Base-by-base conservation (phyloP, 2,888 invertebrate species). In the Dicycla oo region DNA sequence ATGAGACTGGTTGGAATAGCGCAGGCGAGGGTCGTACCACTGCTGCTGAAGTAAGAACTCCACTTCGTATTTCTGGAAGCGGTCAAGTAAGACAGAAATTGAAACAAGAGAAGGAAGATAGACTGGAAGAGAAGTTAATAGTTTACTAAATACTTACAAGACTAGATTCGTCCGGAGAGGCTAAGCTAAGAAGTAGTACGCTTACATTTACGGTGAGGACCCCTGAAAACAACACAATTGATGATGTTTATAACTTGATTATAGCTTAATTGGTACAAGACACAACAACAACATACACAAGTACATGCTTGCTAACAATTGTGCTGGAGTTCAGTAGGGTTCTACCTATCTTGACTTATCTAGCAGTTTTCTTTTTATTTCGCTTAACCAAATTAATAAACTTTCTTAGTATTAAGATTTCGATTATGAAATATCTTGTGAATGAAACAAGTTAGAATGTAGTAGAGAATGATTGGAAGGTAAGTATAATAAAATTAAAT, bases 121-220 rank as follows among this genome's bases (percentile, higher is more conserved):
- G n/a, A 11, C 20, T 68, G 57, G 75, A 67, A 78, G 18, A 30
- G 56, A 73, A 69, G 69, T 10, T 15, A 18, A 4, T 65, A 53
- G 73, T 60, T 75, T 53, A 80, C 26, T 72, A 80, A 80, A 81
- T 87, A 97, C 98, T 98, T 97, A 99, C 99, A 97, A 99, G 97
- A 97, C 99, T 99, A 92, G 99, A 99, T 96, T 99, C 99, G 96
- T 99, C 99, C 86, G 99, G 99, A 88, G 99, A 99, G 89, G 99
- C 98, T 96, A 99, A 97, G 96, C 98, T 99, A 93, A 99, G 97
- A 91, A 99, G 97, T 94, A 99, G 97, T 88, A 99, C 99, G 96
- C 98, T 99, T 94, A 99, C 98, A 96, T 99, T 99, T 87, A 99
- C 99, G 89, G 98, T 98, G 95, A 99, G 97, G 91, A 98, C 98